Conservation (phyloP, 2,888 invertebrate species). For the Therioaphis trifolii region DNA sequence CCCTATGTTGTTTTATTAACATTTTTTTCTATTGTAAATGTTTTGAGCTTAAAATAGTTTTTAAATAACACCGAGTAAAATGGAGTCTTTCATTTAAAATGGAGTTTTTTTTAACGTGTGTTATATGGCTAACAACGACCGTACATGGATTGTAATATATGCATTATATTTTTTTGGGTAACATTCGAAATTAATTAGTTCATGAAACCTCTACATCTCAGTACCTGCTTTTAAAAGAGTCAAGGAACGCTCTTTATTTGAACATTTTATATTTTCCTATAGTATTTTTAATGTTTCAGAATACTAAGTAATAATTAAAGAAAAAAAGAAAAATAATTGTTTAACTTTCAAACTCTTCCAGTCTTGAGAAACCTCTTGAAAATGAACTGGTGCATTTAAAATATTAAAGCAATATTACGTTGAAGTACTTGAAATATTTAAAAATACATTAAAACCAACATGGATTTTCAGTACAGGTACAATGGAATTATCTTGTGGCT, state of each 20-base stretch:
- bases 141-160: neutral
- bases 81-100: no score
- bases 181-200: conserved; percentile 18
- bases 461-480: neutral
- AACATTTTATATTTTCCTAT: neutral
- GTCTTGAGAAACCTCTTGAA: neutral
- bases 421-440: neutral
- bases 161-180: conserved; percentile 13
- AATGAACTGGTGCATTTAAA: neutral
- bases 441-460: neutral
- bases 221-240: neutral
- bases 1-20: neutral
- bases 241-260: neutral
- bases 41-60: conserved; percentile 11
- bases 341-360: neutral
- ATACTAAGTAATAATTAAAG: neutral
- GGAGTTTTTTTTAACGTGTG: neutral
- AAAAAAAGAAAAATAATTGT: neutral
- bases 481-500: neutral
- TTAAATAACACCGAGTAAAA: neutral
- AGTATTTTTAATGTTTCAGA: conserved; percentile 28
- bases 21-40: neutral
- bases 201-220: neutral
- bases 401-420: conserved; percentile 21
- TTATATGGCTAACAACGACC: neutral